Percentiles rank a stretch among this genome's conserved stretches.
Evolutionary conservation across 2,888 invertebrate genomes (phyloP).

Genomic region (Leuctra nigra): DNA sequence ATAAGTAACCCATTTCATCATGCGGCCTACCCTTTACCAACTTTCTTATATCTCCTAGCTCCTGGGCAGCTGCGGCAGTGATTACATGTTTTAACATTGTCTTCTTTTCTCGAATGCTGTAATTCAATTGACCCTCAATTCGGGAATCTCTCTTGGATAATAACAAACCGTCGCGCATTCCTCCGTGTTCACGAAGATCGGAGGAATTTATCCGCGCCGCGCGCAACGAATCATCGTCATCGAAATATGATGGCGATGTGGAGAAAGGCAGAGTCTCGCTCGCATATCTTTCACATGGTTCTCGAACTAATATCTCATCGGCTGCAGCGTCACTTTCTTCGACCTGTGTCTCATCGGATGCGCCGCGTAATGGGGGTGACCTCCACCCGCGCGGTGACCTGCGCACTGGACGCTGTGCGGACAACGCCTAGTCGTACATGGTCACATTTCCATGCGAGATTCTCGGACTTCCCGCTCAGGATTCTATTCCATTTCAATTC

Average conservation of each 20-base stretch:
- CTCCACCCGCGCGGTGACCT: not conserved
- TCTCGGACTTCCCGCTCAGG: too few relatives aligned
- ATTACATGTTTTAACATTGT: not conserved
- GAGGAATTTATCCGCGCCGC: not conserved
- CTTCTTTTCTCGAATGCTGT: not conserved
- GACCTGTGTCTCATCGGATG: not conserved
- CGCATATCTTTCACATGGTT: not conserved
- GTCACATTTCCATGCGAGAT: too few relatives aligned
- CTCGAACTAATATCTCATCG: not conserved
- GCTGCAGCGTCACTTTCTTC: not conserved
- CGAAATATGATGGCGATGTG: not conserved
- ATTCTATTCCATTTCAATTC: too few relatives aligned
- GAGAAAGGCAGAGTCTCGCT: not conserved
- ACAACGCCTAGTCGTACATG: not conserved
- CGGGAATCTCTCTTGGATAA: not conserved
- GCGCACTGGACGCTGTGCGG: not conserved
- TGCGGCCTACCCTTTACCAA: not conserved
- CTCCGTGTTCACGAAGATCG: not conserved
- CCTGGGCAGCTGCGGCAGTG: not conserved
- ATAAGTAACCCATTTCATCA: not conserved
- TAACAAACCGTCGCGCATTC: not conserved
- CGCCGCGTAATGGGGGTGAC: too few relatives aligned
- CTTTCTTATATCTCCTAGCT: not conserved
- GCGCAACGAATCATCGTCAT: not conserved
- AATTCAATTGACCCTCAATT: constrained; percentile 7